Percentiles rank a stretch among this genome's conserved stretches.
phyloP scores from a whole-genome alignment of 64 coral and sea anemone genomes.

The Montipora capricornis region DNA sequence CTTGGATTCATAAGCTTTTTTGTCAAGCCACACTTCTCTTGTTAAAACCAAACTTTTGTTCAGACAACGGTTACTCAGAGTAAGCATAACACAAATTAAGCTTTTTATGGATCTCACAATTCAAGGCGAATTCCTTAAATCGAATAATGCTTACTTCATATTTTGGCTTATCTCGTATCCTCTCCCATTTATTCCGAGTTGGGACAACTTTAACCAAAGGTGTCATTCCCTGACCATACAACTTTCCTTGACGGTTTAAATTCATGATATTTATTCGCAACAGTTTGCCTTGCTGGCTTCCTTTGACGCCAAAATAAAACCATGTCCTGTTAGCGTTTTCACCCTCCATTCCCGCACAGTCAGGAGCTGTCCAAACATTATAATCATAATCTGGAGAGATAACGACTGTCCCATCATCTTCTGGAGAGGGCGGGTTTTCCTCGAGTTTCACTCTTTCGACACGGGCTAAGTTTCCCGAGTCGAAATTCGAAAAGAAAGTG shows the following conservation, averaged over 20 bases:
- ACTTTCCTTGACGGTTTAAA: conserved; percentile 94
- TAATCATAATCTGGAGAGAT: conserved; percentile 88
- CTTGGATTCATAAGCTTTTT: too few species aligned
- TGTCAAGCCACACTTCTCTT: too few species aligned
- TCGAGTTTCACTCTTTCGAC: conserved; percentile 86
- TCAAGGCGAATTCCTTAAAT: neutral
- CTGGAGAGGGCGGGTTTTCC: conserved; percentile 43
- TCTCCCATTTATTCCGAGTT: conserved; percentile 87
- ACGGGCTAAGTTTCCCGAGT: conserved; percentile 96
- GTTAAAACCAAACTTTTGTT: too few species aligned
- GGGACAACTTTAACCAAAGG: conserved; percentile 91
- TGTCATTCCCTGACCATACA: conserved; percentile 94
- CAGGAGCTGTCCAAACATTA: conserved; percentile 95
- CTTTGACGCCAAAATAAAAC: conserved; percentile 98
- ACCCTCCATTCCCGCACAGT: conserved; percentile 87
- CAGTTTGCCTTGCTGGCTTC: conserved; percentile 82
- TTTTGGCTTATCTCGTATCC: conserved; percentile 92
- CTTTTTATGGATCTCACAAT: too few species aligned
- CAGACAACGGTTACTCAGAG: too few species aligned
- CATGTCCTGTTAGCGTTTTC: conserved; percentile 97
- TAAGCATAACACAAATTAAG: too few species aligned
- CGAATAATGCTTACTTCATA: conserved; percentile 70
- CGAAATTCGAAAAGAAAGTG: conserved; percentile 98
- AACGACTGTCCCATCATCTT: conserved; percentile 1
- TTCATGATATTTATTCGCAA: conserved; percentile 97